A percentile compares a stretch with the other conserved stretches of the same genome.
Evolutionary conservation across 2,888 invertebrate genomes (phyloP).

Genomic region (Standfussiana lucernea): DNA sequence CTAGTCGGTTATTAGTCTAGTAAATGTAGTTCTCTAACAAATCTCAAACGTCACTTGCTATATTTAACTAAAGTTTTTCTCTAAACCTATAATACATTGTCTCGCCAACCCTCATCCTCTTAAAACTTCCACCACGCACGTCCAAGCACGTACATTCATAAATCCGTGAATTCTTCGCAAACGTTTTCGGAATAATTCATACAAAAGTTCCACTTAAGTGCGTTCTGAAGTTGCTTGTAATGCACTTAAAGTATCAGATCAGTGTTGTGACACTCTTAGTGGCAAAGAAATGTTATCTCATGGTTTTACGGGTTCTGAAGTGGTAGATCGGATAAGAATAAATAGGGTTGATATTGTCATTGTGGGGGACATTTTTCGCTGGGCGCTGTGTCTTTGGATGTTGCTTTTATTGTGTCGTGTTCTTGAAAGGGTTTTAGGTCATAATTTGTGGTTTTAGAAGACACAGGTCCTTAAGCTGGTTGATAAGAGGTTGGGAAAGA

Average conservation of each 20-base stretch:
- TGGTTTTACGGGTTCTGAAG: not conserved
- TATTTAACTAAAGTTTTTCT: not conserved
- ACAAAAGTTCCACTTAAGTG: conserved; percentile 70
- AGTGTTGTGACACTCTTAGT: conserved; percentile 41
- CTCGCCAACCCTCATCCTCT: not conserved
- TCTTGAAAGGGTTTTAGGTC: not conserved
- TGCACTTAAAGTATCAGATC: conserved; percentile 63
- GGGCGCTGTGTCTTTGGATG: too few relatives aligned
- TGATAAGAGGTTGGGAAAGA: not conserved
- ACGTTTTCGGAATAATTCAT: conserved; percentile 79
- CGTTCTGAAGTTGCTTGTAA: conserved; percentile 60
- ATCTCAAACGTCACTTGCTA: not conserved
- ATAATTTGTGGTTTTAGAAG: conserved; percentile 18
- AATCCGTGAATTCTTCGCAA: conserved; percentile 76
- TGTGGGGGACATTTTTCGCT: conserved; percentile 6
- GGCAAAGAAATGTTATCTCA: conserved; percentile 33
- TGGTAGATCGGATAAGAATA: conserved; percentile 6
- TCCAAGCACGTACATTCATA: conserved; percentile 76
- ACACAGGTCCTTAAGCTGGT: not conserved
- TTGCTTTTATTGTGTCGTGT: conserved; percentile 19
- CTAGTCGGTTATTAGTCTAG: not conserved
- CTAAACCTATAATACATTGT: conserved; percentile 7
- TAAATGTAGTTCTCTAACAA: not conserved
- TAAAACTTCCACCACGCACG: conserved; percentile 49
- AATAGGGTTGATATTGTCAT: not conserved